A percentile compares a stretch with the other conserved stretches of the same genome.
These are phyloP conservation scores for Leptoclinus maculatus DNA, from an alignment of 2,797 vertebrate species.

Conservation along the genomic window DNA sequence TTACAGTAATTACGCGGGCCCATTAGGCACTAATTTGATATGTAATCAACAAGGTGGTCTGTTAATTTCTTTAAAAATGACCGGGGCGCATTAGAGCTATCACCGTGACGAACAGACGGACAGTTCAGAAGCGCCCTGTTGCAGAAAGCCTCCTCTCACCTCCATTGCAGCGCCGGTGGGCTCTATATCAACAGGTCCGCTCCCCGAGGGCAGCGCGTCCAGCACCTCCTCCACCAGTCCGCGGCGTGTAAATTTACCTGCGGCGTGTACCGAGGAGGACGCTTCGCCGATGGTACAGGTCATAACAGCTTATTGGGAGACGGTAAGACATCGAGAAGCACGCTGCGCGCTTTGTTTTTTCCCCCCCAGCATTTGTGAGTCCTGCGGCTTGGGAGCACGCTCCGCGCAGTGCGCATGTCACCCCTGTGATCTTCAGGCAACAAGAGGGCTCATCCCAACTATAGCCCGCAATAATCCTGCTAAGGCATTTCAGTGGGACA, in stretches of 20 bases:
- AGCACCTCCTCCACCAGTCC: constrained; percentile 20
- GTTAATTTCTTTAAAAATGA: constrained; percentile 31
- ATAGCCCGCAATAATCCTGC: constrained; percentile 49
- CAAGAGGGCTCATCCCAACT: constrained; percentile 61
- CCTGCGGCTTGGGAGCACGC: constrained; percentile 49
- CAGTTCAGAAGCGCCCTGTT: constrained; percentile 1
- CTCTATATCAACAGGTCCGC: constrained; percentile 77
- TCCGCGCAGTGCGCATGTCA: constrained; percentile 76
- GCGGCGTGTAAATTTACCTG: constrained; percentile 1
- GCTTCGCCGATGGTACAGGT: constrained; percentile 41
- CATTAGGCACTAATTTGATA: constrained; percentile 49
- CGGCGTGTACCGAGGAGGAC: not conserved
- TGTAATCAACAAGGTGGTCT: constrained; percentile 34
- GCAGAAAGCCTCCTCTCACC: constrained; percentile 66
- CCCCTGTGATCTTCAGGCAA: constrained; percentile 69
- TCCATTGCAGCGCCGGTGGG: constrained; percentile 66
- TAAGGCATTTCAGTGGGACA: constrained; percentile 10
- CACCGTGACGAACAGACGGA: constrained; percentile 60
- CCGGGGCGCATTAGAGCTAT: constrained; percentile 13
- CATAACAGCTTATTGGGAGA: constrained; percentile 35
- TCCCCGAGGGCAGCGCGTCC: constrained; percentile 26
- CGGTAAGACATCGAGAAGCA: constrained; percentile 21
- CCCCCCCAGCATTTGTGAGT: constrained; percentile 19
- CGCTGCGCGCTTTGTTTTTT: constrained; percentile 46
- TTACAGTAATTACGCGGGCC: constrained; percentile 24